These are phyloP conservation scores for fruit fly (Drosophila melanogaster) DNA, from an alignment of 1,140 invertebrate genomes.

Conservation along the genomic window Release_6_plus_ISO1_MT NT_037436.4:17344001-17344500, in stretches of 20 bases:
- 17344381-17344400: slow-evolving; percentile 41
- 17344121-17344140: slow-evolving; percentile 19
- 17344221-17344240: slow-evolving; percentile 15
- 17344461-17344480: slow-evolving; percentile 38
- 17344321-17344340: slow-evolving; percentile 50
- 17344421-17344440: background rate
- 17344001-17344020: no score
- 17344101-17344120: no score
- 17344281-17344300: slow-evolving; percentile 47
- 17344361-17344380: slow-evolving; percentile 27
- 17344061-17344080: background rate
- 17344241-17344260: slow-evolving; percentile 39
- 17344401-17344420: background rate
- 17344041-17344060: no score
- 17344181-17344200: slow-evolving; percentile 23
- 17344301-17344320: slow-evolving; percentile 52
- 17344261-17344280: slow-evolving; percentile 52
- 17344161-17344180: slow-evolving; percentile 19
- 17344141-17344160: slow-evolving; percentile 30
- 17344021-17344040: no score
- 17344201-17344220: slow-evolving; percentile 41
- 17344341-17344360: slow-evolving; percentile 52
- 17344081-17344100: no score
- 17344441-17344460: slow-evolving; percentile 39
- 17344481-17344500: slow-evolving; percentile 40